Base-by-base conservation (phyloP, 2,888 invertebrate species). In the Pseudococcus viburni region DNA sequence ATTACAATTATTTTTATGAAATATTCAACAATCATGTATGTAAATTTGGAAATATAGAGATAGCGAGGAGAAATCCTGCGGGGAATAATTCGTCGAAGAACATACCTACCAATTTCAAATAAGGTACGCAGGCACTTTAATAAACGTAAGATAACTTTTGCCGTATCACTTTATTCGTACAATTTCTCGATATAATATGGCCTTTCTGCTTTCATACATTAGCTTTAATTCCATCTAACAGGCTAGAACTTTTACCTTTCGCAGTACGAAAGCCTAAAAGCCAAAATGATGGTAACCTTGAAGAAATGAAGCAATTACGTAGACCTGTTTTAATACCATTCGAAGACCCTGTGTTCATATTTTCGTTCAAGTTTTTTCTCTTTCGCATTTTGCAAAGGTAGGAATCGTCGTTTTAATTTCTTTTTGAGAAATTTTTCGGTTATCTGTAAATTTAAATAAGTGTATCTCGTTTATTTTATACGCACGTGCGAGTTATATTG, bases 221-320 rank as follows among this genome's bases (percentile, higher is more conserved):
- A 26, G n/a, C 68, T 33, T 22, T 73, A 73, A 73, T 73, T 73
- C 68, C 68, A 73, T 33, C 68, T 26, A 73, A 73, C 68, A 73
- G 68, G 68, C 26, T 73, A 26, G 26, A 73, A 33, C 68, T 73
- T 73, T 73, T 73, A 73, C 68, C 68, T 73, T 73, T 26, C 68
- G 33, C 0, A 73, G 15, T 73, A 73, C 68, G 33, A 73, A 73
- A 73, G 68, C 68, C 68, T 33, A 73, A 73, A 73, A 73, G 68
- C 68, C 68, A 73, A 68, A 68, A 19, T 59, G 19, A 59, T 59
- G 68, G 68, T 73, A 73, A 73, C 68, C 68, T 73, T 73, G 68
- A 73, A 73, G 68, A 73, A 73, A 73, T 73, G 26, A 73, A 26
- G 33, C 68, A 73, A 73, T 73, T 73, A 64, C 1, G 59, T 59